Evolutionary conservation across 2,888 invertebrate genomes (phyloP), one percentile per base, ranked within the genome.

Genomic region (Litoditis marina): DNA sequence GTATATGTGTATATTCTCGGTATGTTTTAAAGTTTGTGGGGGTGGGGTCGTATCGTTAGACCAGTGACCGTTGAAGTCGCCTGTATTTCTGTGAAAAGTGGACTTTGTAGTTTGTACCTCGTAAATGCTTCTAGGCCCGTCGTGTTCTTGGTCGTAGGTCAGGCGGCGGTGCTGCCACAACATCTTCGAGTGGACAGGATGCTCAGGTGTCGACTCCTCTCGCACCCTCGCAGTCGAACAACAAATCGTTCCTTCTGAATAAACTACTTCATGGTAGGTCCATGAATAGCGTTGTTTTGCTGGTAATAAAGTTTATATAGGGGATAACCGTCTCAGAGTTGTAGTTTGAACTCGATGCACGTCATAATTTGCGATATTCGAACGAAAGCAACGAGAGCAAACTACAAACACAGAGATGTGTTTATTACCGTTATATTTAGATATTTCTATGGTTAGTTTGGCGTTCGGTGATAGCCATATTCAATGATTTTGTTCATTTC

Each of bases 161-260:
- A 19, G n/a, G n/a, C n/a, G n/a, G n/a, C n/a, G 57, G 52, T 32
- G 52, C 49, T 30, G 36, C 47, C 32, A 28, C 16, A 31, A 16
- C 32, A 8, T 31, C 59, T 8, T n/a, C 30, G 16, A 13, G 28
- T 46, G 16, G 28, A 25, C 11, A 34, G 50, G 28, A 22, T 16
- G 30, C 34, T 1, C 16, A n/a, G 6, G 51, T 25, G 19, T 2
- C 54, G 8, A 4, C 44, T 8, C n/a, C 52, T 6, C 42, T 42
- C 34, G 42, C 42, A 42, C 32, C 63, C 13, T 51, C 65, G 0
- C 60, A 59, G 3, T 57, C 58, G 4, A 61, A 70, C 2, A 71
- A 67, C 57, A 73, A 73, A 34, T 65, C 67, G 30, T 73, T 65
- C 32, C 55, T 73, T 54, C 56, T 73, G 5, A 63, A 71, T 13